Evolutionary conservation across 2,888 invertebrate genomes (phyloP).

Genomic region (Tiliacea citrago): DNA sequence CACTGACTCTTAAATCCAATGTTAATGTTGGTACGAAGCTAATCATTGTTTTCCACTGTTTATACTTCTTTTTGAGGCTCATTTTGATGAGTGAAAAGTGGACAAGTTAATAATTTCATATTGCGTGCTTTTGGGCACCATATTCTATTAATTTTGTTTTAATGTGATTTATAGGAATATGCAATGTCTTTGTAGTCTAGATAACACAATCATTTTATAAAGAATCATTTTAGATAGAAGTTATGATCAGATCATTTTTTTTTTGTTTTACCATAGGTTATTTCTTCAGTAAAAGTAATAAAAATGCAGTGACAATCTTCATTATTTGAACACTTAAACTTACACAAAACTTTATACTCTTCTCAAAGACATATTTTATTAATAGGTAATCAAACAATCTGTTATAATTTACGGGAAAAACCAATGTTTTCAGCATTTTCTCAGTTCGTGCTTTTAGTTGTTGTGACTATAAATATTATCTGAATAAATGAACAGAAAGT

Average conservation of each 20-base stretch:
- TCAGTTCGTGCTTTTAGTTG: background rate
- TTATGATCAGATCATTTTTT: too few relatives aligned
- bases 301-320: too few relatives aligned
- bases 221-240: too few relatives aligned
- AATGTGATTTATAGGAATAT: background rate
- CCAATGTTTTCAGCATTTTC: background rate
- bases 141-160: background rate
- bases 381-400: background rate
- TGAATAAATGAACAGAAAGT: background rate
- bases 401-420: too few relatives aligned
- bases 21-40: background rate
- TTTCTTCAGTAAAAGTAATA: too few relatives aligned
- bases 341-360: too few relatives aligned
- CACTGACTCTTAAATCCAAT: conserved; percentile 22
- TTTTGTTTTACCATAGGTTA: too few relatives aligned
- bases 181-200: background rate
- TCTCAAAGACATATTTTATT: too few relatives aligned
- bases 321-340: too few relatives aligned
- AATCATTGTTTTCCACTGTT: background rate
- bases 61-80: background rate
- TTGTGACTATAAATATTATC: background rate
- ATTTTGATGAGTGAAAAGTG: background rate
- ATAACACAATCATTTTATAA: too few relatives aligned
- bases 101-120: background rate
- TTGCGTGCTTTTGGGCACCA: background rate